Base-by-base conservation (phyloP, 2,113 vertebrate species). In the Saguinus midas region DNA sequence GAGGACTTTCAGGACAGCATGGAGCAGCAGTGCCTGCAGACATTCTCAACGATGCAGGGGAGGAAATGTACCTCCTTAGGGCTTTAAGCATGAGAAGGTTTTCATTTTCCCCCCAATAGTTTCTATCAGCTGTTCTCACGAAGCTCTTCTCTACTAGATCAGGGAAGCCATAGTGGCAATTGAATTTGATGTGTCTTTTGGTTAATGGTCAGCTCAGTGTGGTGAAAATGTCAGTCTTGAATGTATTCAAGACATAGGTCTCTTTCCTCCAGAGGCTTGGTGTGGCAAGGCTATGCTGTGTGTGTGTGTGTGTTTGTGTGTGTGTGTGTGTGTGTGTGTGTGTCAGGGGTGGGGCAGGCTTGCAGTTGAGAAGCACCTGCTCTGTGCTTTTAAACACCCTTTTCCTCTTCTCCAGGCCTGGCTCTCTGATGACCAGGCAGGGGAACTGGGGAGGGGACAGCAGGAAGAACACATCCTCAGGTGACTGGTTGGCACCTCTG, bases 401-500 rank as follows among this genome's bases (percentile, higher is more conserved):
- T 21, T 21, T 23, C 37, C 23, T 55, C 40, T 52, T 50, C 68
- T 58, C 48, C 12, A 32, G 76, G 32, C 32, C 85, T 32, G 55
- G 55, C 58, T 64, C 14, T 87, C 29, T 21, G 66, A 82, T 29
- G 27, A 21, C 58, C 55, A n/a, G 17, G 35, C 25, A 50, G 58
- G 48, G 14, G 37, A 12, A 8, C 4, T 66, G 23, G 45, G 20
- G 6, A 40, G 17, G 12, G 40, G 50, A 27, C 12, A 4, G 32
- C 0, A 16, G 43, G 43, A 52, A 25, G 20, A 35, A 17, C 10
- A n/a, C 18, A 21, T 2, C 6, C 10, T 81, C 3, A 17, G 68
- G 57, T 2, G 45, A 35, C n/a, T 18, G 2, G 32, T 29, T 18
- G 4, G 37, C 3, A 3, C 4, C 4, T 35, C 35, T 1, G 9